These are phyloP conservation scores for Agriopis marginaria DNA, from an alignment of 2,888 invertebrate species.

Conservation along the genomic window DNA sequence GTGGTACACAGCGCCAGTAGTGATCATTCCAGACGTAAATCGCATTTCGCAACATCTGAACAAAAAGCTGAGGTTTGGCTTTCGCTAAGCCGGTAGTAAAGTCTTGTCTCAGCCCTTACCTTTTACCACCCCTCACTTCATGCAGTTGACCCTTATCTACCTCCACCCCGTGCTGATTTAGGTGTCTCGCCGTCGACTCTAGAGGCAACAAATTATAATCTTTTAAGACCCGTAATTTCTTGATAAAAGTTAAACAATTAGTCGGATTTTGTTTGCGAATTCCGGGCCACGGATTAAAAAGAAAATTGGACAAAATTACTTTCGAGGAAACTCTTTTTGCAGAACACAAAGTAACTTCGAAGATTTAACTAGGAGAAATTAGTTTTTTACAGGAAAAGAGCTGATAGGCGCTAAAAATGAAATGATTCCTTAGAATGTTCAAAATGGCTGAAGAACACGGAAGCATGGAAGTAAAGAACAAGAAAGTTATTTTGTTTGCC, in stretches of 20 bases:
- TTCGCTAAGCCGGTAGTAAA: conserved; percentile 52
- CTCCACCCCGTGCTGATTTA: conserved; percentile 60
- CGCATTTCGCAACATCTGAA: conserved; percentile 53
- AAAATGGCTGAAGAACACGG: background rate
- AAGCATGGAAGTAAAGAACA: background rate
- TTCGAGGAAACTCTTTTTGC: conserved; percentile 20
- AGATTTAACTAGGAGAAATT: conserved; percentile 15
- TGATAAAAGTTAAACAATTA: conserved; percentile 50
- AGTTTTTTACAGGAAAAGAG: background rate
- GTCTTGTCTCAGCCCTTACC: conserved; percentile 45
- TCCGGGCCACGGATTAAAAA: conserved; percentile 32
- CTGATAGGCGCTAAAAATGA: background rate
- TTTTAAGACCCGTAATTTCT: conserved; percentile 58
- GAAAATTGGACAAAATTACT: conserved; percentile 25
- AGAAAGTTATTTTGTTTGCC: conserved; percentile 24
- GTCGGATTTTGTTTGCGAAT: conserved; percentile 37
- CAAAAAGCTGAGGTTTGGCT: conserved; percentile 51
- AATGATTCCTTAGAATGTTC: background rate
- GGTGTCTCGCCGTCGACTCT: conserved; percentile 53
- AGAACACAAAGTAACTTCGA: conserved; percentile 5
- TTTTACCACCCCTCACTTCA: conserved; percentile 45
- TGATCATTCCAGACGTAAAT: conserved; percentile 37
- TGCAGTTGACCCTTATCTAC: conserved; percentile 65
- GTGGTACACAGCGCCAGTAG: conserved; percentile 6
- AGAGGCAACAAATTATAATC: conserved; percentile 71